Percentiles rank a stretch among this genome's conserved stretches.
phyloP scores from a whole-genome alignment of 2,113 vertebrate genomes.

The Lanius ludovicianus region DNA sequence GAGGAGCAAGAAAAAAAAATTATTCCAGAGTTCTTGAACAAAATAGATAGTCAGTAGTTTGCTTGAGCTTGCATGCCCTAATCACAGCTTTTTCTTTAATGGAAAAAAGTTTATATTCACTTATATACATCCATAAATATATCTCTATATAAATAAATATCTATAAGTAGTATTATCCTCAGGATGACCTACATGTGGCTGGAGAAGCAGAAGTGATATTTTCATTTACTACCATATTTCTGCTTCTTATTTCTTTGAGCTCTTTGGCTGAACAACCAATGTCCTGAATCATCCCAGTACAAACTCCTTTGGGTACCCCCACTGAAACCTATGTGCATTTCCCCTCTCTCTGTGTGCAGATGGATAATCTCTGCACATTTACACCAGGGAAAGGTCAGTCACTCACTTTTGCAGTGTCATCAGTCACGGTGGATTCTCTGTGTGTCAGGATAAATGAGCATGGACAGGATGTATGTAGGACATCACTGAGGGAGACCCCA shows the following conservation, averaged over 20 bases:
- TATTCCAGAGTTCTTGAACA: not conserved
- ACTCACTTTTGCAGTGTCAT: not conserved
- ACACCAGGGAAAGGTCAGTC: not conserved
- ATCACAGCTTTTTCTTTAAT: not conserved
- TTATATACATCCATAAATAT: not conserved
- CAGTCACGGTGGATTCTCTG: slow-evolving; percentile 2
- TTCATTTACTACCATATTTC: not conserved
- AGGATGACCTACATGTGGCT: not conserved
- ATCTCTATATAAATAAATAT: not conserved
- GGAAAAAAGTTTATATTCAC: not conserved
- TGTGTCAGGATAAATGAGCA: not conserved
- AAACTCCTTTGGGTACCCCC: not conserved
- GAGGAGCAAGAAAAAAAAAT: not conserved
- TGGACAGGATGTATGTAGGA: not conserved
- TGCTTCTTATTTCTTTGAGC: not conserved
- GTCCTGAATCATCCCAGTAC: not conserved
- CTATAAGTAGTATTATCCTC: not conserved
- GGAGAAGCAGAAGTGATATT: not conserved
- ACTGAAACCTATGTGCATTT: not conserved
- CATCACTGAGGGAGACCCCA: slow-evolving; percentile 1
- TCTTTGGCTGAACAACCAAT: not conserved
- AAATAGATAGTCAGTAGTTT: not conserved
- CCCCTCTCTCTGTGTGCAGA: not conserved
- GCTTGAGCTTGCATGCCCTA: not conserved
- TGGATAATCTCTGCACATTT: not conserved